phyloP scores from a whole-genome alignment of 2,113 vertebrate species.

The Percopsis transmontana region DNA sequence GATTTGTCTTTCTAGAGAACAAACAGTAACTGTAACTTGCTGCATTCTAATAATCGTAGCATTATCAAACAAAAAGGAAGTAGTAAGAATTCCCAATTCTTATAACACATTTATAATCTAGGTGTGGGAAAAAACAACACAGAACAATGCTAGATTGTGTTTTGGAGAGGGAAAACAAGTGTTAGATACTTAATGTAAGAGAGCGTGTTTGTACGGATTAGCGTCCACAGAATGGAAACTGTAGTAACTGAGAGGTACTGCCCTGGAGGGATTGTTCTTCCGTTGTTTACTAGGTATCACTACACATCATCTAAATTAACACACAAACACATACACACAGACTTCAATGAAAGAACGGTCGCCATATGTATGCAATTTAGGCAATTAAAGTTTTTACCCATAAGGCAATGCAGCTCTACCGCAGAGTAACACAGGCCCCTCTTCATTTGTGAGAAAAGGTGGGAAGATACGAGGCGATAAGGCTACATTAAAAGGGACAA shows the following conservation, averaged over 20 bases:
- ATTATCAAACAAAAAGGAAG: too few species aligned
- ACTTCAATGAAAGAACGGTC: conserved; percentile 37
- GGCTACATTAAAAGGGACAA: neutral
- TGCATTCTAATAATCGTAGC: too few species aligned
- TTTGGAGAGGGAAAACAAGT: conserved; percentile 3
- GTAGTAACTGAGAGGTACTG: conserved; percentile 37
- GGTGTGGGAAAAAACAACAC: neutral
- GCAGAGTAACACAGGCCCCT: conserved; percentile 44
- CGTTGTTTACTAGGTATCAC: conserved; percentile 57
- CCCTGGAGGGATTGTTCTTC: conserved; percentile 54
- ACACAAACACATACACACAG: conserved; percentile 27
- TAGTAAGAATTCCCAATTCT: neutral
- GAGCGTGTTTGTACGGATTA: neutral
- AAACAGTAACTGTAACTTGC: too few species aligned
- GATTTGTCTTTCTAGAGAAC: too few species aligned
- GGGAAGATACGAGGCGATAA: conserved; percentile 9
- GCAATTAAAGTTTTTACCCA: conserved; percentile 57
- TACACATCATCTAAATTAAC: conserved; percentile 48
- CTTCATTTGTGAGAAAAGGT: conserved; percentile 29
- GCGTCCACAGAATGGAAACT: conserved; percentile 49
- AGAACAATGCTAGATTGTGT: too few species aligned
- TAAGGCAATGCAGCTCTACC: conserved; percentile 37
- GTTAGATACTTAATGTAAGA: neutral
- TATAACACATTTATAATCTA: conserved; percentile 6
- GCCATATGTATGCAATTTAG: conserved; percentile 69